Base-by-base conservation (phyloP, 2,113 vertebrate species). In the Hippoglossus stenolepis region DNA sequence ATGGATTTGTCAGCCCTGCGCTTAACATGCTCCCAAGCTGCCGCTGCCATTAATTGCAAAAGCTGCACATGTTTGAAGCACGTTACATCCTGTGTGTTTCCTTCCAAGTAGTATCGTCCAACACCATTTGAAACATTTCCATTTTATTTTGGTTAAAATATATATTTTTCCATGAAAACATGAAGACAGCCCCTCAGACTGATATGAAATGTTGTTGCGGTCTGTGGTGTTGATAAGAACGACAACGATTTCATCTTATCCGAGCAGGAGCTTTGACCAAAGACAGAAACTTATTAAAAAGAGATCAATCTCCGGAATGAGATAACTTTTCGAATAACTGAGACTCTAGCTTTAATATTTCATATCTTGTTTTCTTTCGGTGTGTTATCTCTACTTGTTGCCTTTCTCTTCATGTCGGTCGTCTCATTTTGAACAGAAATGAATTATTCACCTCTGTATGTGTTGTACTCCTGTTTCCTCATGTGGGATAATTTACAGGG, bases 1-100 rank as follows among this genome's bases (percentile, higher is more conserved):
- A 73, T 85, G 77, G 83, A 84, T 89, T 86, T 91, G 85, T 89
- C 81, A 77, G 53, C 45, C 47, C 47, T 79, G 64, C 47, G 85
- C 60, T 70, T 68, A 84, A 80, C 70, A 73, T 65, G 53, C 79
- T 61, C 70, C 64, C 69, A 57, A 40, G 13, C 75, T 80, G 69
- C 77, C 6, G 3, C 77, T 65, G 80, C 61, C 63, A 53, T 80
- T 74, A 63, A 74, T 69, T 58, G 78, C 31, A n/a, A 83, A 80
- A 65, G 70, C 70, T 85, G 72, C 56, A 73, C 65, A 79, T 75
- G 65, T 62, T 71, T 68, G 24, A 61, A 54, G 65, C 62, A 24
- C 8, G 0, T 31, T 54, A 21, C 10, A 15, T 26, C 14, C 11
- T 3, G 21, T 4, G 56, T 57, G 21, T 2, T 24, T 57, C 23